These are phyloP conservation scores for Pterocles burchelli DNA, from an alignment of 2,113 vertebrate species.

Conservation along the genomic window DNA sequence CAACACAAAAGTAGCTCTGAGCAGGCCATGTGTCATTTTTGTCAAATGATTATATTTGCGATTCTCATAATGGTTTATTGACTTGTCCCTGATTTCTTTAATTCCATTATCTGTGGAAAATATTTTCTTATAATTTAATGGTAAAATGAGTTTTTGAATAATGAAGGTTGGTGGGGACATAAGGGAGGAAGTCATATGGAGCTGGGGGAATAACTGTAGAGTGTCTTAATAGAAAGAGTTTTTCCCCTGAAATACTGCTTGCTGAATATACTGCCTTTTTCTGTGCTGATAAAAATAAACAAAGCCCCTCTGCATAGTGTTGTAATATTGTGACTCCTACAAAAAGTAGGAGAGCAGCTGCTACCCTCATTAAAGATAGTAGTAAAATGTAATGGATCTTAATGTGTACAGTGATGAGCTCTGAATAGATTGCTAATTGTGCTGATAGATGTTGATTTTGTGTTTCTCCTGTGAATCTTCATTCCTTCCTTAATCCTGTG, in stretches of 20 bases:
- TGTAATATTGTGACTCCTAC: background rate
- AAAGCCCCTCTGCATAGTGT: background rate
- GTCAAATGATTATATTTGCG: background rate
- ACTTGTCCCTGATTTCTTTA: conserved; percentile 40
- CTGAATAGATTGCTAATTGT: conserved; percentile 44
- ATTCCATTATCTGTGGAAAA: conserved; percentile 41
- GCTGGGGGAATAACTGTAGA: conserved; percentile 13
- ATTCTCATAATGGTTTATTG: conserved; percentile 55
- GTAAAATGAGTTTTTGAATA: conserved; percentile 57
- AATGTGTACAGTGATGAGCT: conserved; percentile 45
- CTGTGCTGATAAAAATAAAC: background rate
- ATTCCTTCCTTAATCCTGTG: background rate
- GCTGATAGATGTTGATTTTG: conserved; percentile 18
- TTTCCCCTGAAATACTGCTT: conserved; percentile 23
- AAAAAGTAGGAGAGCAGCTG: conserved; percentile 34
- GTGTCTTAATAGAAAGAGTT: background rate
- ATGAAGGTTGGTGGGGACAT: conserved; percentile 22
- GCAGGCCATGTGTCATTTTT: background rate
- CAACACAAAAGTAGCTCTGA: background rate
- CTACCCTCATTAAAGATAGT: conserved; percentile 28
- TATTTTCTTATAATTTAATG: conserved; percentile 42
- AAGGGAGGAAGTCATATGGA: conserved; percentile 6
- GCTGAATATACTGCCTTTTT: background rate
- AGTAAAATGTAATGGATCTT: conserved; percentile 50
- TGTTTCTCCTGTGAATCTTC: background rate